These are phyloP conservation scores for Drosophila stalkeri DNA, from an alignment of 2,888 invertebrate genomes.

Conservation along the genomic window DNA sequence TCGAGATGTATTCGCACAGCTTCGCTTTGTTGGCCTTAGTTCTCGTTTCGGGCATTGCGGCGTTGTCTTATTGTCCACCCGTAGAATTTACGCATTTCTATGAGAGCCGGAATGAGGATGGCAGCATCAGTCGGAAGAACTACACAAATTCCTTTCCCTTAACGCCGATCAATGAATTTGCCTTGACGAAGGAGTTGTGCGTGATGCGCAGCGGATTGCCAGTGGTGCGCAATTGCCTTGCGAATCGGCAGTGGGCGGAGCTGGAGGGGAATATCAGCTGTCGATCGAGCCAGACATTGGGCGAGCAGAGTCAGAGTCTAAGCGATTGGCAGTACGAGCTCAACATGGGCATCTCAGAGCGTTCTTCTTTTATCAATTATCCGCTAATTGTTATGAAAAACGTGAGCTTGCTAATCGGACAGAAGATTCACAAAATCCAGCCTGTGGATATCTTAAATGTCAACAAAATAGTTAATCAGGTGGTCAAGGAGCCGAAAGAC, in stretches of 20 bases:
- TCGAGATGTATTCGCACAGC: slow-evolving; percentile 3
- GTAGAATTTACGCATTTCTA: slow-evolving; percentile 14
- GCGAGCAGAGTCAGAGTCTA: not conserved
- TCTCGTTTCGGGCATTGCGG: not conserved
- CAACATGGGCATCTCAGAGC: not conserved
- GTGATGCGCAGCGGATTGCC: slow-evolving; percentile 26
- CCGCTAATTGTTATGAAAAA: not conserved
- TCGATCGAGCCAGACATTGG: not conserved
- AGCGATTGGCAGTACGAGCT: slow-evolving; percentile 8
- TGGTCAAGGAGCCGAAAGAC: slow-evolving; percentile 3
- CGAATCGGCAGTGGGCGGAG: slow-evolving; percentile 14
- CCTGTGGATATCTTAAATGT: slow-evolving; percentile 32
- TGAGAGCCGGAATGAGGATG: not conserved
- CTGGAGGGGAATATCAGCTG: slow-evolving; percentile 18
- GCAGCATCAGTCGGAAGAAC: not conserved
- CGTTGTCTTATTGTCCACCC: slow-evolving; percentile 3
- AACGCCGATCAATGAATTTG: slow-evolving; percentile 17
- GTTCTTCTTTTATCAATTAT: not conserved
- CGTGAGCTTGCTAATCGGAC: not conserved
- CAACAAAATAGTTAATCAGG: slow-evolving; percentile 12
- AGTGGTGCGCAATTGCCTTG: slow-evolving; percentile 27
- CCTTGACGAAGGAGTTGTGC: slow-evolving; percentile 28
- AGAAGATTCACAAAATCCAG: not conserved
- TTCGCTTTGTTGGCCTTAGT: not conserved
- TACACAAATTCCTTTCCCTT: slow-evolving; percentile 7